phyloP scores from a whole-genome alignment of 2,888 invertebrate genomes.

The Capitulum mitella region DNA sequence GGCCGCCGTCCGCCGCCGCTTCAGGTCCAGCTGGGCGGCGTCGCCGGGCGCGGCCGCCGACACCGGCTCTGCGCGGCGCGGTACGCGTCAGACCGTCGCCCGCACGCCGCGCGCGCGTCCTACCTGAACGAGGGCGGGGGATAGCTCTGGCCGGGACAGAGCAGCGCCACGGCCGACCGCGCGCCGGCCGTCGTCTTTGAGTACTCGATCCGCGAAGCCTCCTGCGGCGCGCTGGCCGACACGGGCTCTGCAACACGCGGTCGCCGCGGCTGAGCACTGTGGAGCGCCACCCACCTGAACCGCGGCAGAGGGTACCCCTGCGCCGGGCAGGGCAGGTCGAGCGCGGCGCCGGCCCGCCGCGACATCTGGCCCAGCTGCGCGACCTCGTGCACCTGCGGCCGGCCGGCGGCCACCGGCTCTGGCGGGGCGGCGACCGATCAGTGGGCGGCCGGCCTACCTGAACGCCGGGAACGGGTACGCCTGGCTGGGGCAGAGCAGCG shows the following conservation, averaged over 20 bases:
- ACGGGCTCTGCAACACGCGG: slow-evolving; percentile 23
- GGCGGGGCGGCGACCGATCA: neutral
- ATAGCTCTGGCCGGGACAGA: slow-evolving; percentile 51
- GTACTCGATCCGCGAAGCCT: neutral
- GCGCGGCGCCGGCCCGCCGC: slow-evolving; percentile 38
- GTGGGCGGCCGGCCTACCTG: slow-evolving; percentile 27
- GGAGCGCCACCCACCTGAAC: slow-evolving; percentile 66
- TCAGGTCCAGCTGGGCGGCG: slow-evolving; percentile 51
- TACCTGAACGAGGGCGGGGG: slow-evolving; percentile 47
- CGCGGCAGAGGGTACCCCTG: slow-evolving; percentile 63
- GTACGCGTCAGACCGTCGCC: neutral
- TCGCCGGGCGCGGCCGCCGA: slow-evolving; percentile 49
- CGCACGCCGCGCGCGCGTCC: neutral
- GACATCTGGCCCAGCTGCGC: slow-evolving; percentile 26
- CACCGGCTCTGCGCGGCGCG: slow-evolving; percentile 27
- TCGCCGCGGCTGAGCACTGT: no score
- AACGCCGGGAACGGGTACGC: slow-evolving; percentile 32
- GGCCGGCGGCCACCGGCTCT: neutral
- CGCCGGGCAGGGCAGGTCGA: slow-evolving; percentile 61
- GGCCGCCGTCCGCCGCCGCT: slow-evolving; percentile 63
- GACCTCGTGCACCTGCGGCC: neutral
- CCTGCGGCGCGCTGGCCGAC: slow-evolving; percentile 23
- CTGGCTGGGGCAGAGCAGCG: slow-evolving; percentile 60
- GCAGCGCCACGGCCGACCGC: slow-evolving; percentile 39
- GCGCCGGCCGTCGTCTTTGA: slow-evolving; percentile 36